Evolutionary conservation across 2,888 invertebrate genomes (phyloP).

Genomic region (Blomia tropicalis): DNA sequence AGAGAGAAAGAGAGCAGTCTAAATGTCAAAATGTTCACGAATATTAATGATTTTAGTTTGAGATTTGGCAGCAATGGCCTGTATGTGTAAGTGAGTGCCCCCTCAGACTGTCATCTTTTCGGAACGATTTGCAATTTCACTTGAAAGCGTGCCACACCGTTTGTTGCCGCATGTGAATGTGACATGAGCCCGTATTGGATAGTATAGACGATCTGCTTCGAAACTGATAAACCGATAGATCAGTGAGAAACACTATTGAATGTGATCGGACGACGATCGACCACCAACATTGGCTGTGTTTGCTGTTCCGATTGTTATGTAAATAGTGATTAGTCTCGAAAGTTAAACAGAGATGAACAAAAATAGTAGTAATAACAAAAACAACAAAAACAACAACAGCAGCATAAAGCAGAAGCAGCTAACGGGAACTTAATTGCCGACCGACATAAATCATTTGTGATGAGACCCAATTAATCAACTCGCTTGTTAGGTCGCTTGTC

Average conservation of each 20-base stretch:
- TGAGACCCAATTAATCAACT: conserved; percentile 3
- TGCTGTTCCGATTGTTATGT: conserved; percentile 10
- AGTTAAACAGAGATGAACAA: too few species aligned
- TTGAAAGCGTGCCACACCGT: too few species aligned
- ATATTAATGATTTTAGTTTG: background rate
- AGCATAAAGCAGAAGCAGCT: too few species aligned
- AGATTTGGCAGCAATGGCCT: conserved; percentile 8
- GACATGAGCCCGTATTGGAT: background rate
- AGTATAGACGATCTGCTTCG: background rate
- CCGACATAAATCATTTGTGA: conserved; percentile 9
- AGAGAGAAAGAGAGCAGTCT: background rate
- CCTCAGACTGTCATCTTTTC: background rate
- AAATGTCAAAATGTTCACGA: conserved; percentile 12
- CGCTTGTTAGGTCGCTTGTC: conserved; percentile 10
- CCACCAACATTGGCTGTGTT: too few species aligned
- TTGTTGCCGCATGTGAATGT: too few species aligned
- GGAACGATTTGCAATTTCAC: conserved; percentile 4
- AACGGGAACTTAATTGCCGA: too few species aligned
- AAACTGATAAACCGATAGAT: background rate
- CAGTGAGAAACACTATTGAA: too few species aligned
- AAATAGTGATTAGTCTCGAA: background rate
- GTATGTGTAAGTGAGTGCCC: background rate
- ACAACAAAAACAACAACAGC: too few species aligned
- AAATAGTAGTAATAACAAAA: too few species aligned
- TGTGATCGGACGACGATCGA: background rate